A percentile compares a stretch with the other conserved stretches of the same genome.
Evolutionary conservation across 2,888 invertebrate species (phyloP).

Genomic region (Himalopsyche kuldschensis): DNA sequence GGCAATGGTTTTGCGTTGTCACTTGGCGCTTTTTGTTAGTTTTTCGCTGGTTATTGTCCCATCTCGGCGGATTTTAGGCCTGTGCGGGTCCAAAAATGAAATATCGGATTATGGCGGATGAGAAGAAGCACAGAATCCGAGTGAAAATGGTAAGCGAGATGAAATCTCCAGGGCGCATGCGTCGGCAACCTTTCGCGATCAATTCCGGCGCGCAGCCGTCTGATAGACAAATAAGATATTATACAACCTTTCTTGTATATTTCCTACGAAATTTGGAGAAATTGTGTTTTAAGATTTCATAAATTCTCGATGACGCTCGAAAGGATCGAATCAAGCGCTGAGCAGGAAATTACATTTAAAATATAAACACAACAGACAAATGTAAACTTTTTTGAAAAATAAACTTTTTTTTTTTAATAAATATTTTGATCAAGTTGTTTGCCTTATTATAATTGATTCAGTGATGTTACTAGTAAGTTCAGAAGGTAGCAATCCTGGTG

Average conservation of each 20-base stretch:
- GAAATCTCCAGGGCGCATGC: conserved; percentile 17
- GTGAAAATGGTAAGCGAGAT: neutral
- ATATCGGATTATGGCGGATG: neutral
- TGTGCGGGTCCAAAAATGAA: neutral
- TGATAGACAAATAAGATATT: neutral
- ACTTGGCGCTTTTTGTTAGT: neutral
- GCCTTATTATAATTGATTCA: too few relatives aligned
- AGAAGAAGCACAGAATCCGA: neutral
- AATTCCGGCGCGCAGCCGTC: conserved; percentile 15
- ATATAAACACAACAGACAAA: too few relatives aligned
- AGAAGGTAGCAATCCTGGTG: too few relatives aligned
- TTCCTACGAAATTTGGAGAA: neutral
- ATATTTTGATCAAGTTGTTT: too few relatives aligned
- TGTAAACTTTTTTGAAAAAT: too few relatives aligned
- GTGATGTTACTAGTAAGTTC: too few relatives aligned
- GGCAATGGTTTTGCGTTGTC: neutral
- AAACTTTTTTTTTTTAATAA: too few relatives aligned
- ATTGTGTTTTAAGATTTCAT: too few relatives aligned
- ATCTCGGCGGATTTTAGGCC: neutral
- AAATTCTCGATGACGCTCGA: too few relatives aligned
- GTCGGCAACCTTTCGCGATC: neutral
- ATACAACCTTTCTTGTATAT: neutral
- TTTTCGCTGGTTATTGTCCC: neutral
- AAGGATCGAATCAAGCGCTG: too few relatives aligned
- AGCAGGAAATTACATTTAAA: too few relatives aligned